Evolutionary conservation across 2,113 vertebrate species (phyloP), one percentile per base, ranked within the genome.

Genomic region (Ceyx margarethae): DNA sequence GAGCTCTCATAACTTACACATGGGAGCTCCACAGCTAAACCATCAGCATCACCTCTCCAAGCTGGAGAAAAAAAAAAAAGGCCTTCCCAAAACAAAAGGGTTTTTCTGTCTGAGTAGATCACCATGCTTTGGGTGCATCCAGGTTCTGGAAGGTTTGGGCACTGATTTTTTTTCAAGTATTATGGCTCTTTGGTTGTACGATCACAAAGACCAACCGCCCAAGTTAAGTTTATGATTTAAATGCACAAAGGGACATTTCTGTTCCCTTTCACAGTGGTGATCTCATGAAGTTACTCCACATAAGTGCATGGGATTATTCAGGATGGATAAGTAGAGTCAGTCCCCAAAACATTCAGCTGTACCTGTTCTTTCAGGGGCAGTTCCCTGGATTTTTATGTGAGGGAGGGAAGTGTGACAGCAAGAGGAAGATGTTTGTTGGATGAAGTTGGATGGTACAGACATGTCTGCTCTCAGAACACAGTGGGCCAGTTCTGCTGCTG

Each of bases 1-100:
- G 51, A 83, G 83, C 66, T 77, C 54, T 81, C 43, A 58, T 80
- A 84, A 79, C 62, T 93, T 90, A 40, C 91, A 79, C 74, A n/a
- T 79, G 72, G 65, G 65, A 84, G 73, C 69, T 90, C 74, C 75
- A 29, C 50, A 73, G 45, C 73, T 57, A 50, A 72, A 72, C 65
- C 42, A 40, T 76, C 50, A 37, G 40, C 78, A 51, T 95, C 58
- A 43, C 23, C 65, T 48, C 48, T 92, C 66, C 37, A 31, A 33
- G 22, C 62, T 71, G 53, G 68, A 80, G 67, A 29, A 56, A 35
- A 61, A 46, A 45, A 5, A 22, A 37, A 37, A 37, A 37, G 37
- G 37, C 37, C 37, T 91, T 91, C 53, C 68, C 71, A 33, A 64
- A 77, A 60, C 51, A 90, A 40, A 86, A 65, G 56, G 46, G 69